Evolutionary conservation across 35 echinoderm and acorn worm genomes (phyloP), one percentile per base, ranked within the genome.

Genomic region (Apostichopus parvimensis): DNA sequence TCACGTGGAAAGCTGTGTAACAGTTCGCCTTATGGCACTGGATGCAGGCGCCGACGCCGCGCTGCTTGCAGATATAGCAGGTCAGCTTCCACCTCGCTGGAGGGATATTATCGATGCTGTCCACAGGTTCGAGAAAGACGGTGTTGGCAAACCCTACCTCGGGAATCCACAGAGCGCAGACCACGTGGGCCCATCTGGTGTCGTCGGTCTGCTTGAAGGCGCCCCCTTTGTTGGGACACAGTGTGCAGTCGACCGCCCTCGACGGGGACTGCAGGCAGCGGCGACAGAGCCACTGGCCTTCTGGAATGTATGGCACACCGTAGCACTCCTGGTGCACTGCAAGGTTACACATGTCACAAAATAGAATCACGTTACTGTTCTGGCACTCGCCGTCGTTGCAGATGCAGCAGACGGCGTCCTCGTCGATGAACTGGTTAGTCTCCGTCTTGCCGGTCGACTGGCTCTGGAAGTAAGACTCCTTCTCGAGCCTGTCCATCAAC

Each of bases 11-110:
- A 34, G 97, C 97, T 34, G 97, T 99, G 89, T 99, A 99, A 80
- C 97, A 99, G 95, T 99, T 99, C 34, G 97, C 92, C 92, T 99
- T 99, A 89, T 99, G 97, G 86, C 97, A 99, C 88, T 99, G 97
- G 92, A 99, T 99, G 92, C 97, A 99, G 24, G 97, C 97, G 23
- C 97, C 97, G 9, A 94, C 88, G 45, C 95, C 95, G 15, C 97
- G 93, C 93, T 99, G 97, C 82, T 99, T 99, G 62, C 97, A 99
- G 54, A 99, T 99, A 72, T 99, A 99, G 78, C 97, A 99, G 22
- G 97, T 95, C 76, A 99, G 86, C 85, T 99, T 99, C 97, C 97
- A 99, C 72, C 97, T 90, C 13, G 97, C 97, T 8, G 97, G 90
- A 54, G 97, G 97, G 66, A 99, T 99, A 77, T 99, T 95, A 75